phyloP scores from a whole-genome alignment of 2,113 vertebrate genomes.

The Pimephales promelas region DNA sequence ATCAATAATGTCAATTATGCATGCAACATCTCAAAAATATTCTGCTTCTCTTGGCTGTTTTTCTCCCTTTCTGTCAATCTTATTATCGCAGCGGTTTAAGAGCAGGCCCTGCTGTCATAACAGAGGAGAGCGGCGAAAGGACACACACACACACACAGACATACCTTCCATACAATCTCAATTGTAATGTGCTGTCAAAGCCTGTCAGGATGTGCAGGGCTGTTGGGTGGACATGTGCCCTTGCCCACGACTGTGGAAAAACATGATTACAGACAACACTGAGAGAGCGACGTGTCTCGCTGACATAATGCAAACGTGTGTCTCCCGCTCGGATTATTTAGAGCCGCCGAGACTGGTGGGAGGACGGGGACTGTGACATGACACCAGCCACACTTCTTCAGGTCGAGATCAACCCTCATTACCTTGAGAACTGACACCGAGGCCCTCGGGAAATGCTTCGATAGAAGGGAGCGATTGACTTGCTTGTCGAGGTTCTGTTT shows the following conservation, averaged over 20 bases:
- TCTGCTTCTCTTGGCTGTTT: not conserved
- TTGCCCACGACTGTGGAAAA: constrained; percentile 46
- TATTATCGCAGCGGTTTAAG: constrained; percentile 35
- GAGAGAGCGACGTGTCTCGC: constrained; percentile 22
- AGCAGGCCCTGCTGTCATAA: constrained; percentile 40
- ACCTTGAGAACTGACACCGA: constrained; percentile 70
- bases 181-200: constrained; percentile 49
- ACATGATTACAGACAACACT: constrained; percentile 54
- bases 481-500: constrained; percentile 68
- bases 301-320: constrained; percentile 42
- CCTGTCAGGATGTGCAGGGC: constrained; percentile 37
- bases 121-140: not conserved
- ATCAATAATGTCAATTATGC: constrained; percentile 14
- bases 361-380: constrained; percentile 67
- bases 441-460: constrained; percentile 69
- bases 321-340: constrained; percentile 61
- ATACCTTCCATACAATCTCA: not conserved
- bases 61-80: constrained; percentile 25
- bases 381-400: constrained; percentile 69
- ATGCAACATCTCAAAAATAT: constrained; percentile 3
- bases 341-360: constrained; percentile 57
- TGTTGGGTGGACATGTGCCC: constrained; percentile 40
- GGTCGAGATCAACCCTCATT: constrained; percentile 76
- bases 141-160: not conserved
- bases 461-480: constrained; percentile 76